Evolutionary conservation across 1,140 invertebrate species (phyloP), one percentile per base, ranked within the genome.

Genomic region (Sycobia sp.): DNA sequence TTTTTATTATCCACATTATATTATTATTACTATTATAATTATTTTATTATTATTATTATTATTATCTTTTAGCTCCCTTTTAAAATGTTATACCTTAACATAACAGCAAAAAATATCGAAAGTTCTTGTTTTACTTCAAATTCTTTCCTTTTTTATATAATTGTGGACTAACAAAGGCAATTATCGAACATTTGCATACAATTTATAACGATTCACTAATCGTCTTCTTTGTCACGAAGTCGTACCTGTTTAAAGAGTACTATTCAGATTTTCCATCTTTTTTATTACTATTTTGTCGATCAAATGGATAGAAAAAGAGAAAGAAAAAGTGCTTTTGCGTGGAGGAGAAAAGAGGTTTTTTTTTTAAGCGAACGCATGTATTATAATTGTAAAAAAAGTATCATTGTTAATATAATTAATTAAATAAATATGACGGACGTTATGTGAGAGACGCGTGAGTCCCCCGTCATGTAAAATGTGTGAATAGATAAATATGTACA

Each of bases 181-280:
- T n/a, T n/a, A n/a, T n/a, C n/a, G n/a, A n/a, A n/a, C n/a, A n/a
- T n/a, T n/a, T n/a, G n/a, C n/a, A n/a, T n/a, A n/a, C n/a, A n/a
- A n/a, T n/a, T n/a, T n/a, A n/a, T n/a, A n/a, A n/a, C n/a, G n/a
- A n/a, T n/a, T n/a, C n/a, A n/a, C n/a, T n/a, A n/a, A n/a, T n/a
- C n/a, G n/a, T n/a, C n/a, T n/a, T 71, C 67, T 51, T 72, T 66
- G 70, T 70, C 69, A 44, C 71, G 67, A 75, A 70, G 76, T 68
- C 71, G 77, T 80, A 80, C 75, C 78, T 81, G 78, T 69, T 72
- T 74, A 73, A 81, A 73, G 74, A 76, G 73, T 77, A 77, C 72
- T 80, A 78, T 79, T 79, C 76, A 76, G 79, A 75, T 72, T 75
- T 62, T 39, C 34, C 69, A 69, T 66, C 22, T 58, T 68, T 61